Evolutionary conservation across 2,113 vertebrate species (phyloP).

Genomic region (cat (Felis catus)): DNA sequence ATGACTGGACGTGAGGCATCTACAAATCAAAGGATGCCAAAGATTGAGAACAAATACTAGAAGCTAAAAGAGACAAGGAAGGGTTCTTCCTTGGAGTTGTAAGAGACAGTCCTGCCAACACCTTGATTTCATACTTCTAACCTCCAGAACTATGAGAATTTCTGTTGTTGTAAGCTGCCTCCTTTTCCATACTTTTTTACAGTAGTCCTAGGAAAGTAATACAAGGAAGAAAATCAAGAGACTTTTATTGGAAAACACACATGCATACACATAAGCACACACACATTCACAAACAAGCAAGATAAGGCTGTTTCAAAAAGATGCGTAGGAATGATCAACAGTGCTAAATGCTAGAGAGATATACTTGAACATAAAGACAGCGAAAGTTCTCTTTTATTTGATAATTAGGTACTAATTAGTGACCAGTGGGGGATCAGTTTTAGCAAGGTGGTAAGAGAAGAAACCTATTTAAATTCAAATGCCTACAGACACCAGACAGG

Average conservation of each 20-base stretch:
- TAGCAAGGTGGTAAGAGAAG: not conserved
- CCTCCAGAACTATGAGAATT: not conserved
- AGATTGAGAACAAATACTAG: not conserved
- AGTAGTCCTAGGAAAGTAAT: not conserved
- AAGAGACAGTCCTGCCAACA: rapidly evolving
- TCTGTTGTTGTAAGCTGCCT: not conserved
- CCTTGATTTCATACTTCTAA: not conserved
- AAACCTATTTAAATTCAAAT: conserved; percentile 10
- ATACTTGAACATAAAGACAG: not conserved
- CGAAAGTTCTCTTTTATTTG: not conserved
- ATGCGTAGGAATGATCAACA: not conserved
- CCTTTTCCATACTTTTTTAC: not conserved
- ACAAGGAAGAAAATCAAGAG: not conserved
- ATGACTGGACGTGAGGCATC: not conserved
- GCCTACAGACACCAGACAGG: not conserved
- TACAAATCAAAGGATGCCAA: not conserved
- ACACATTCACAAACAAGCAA: not conserved
- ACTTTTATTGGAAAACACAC: not conserved
- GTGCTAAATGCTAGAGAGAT: not conserved
- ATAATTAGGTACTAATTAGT: not conserved
- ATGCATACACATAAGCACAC: not conserved
- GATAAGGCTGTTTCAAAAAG: not conserved
- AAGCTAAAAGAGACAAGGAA: not conserved
- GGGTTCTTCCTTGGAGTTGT: not conserved
- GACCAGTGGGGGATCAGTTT: not conserved